Evolutionary conservation across 92 coral and sea anemone species (phyloP).

Genomic region (Phenganax subtilis): DNA sequence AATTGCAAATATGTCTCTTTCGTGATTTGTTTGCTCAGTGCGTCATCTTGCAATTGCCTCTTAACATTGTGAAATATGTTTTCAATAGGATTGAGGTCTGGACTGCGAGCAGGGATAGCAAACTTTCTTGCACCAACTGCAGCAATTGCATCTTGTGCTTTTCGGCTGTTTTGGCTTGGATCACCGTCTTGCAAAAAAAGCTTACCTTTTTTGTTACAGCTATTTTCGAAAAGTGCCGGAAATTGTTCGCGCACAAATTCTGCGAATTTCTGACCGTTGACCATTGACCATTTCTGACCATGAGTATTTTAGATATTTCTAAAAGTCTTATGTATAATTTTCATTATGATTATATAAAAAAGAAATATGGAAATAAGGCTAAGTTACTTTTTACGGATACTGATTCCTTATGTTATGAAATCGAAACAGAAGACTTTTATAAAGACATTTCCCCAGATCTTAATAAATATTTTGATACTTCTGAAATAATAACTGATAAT

Average conservation of each 20-base stretch:
- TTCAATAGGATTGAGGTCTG: slow-evolving; percentile 14
- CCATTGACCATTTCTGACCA: too few species aligned
- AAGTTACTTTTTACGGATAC: too few species aligned
- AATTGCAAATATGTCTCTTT: slow-evolving; percentile 5
- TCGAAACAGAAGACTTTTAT: too few species aligned
- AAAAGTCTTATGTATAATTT: too few species aligned
- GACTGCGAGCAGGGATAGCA: slow-evolving; percentile 17
- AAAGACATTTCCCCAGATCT: too few species aligned
- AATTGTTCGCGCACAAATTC: slow-evolving; percentile 4
- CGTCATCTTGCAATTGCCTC: not conserved
- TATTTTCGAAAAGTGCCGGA: not conserved
- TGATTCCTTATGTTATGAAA: too few species aligned
- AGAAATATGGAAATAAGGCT: too few species aligned
- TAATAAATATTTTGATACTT: too few species aligned
- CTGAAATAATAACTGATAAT: too few species aligned
- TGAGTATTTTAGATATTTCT: too few species aligned
- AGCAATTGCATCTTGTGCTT: slow-evolving; percentile 3
- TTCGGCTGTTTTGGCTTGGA: slow-evolving; percentile 20
- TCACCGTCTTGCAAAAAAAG: slow-evolving; percentile 19
- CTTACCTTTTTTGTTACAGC: slow-evolving; percentile 9
- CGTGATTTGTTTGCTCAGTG: not conserved
- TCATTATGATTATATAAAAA: too few species aligned
- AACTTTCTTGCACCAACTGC: slow-evolving; percentile 16
- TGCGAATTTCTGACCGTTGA: slow-evolving; percentile 8
- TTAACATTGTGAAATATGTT: slow-evolving; percentile 15